A percentile compares a stretch with the other conserved stretches of the same genome.
phyloP scores from a whole-genome alignment of 2,888 invertebrate species.

The Acronicta leporina region DNA sequence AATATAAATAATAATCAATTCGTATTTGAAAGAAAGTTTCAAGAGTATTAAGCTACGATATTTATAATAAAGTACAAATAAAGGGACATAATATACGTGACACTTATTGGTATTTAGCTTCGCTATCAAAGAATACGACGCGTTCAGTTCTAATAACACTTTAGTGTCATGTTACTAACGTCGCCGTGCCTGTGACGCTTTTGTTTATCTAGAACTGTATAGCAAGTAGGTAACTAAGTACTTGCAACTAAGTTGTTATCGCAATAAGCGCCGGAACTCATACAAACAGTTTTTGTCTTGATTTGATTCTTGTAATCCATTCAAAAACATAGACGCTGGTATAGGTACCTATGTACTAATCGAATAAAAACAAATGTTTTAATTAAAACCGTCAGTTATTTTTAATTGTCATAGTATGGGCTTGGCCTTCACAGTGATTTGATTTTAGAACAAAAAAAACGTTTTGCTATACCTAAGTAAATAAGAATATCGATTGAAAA shows the following conservation, averaged over 20 bases:
- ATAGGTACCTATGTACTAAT: background rate
- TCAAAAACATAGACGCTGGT: background rate
- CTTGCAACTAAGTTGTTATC: constrained; percentile 60
- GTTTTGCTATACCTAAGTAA: too few species aligned
- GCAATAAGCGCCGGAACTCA: constrained; percentile 46
- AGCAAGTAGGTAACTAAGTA: constrained; percentile 43
- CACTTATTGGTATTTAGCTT: constrained; percentile 43
- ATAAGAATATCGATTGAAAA: too few species aligned
- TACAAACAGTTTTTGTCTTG: constrained; percentile 19
- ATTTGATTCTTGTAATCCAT: constrained; percentile 37
- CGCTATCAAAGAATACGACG: constrained; percentile 59
- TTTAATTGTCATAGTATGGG: too few species aligned
- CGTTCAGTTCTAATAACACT: constrained; percentile 52
- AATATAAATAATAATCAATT: background rate
- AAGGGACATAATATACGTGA: constrained; percentile 38
- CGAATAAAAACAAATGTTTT: background rate
- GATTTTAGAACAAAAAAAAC: too few species aligned
- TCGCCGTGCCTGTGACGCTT: constrained; percentile 45
- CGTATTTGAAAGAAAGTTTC: constrained; percentile 1
- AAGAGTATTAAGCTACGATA: background rate
- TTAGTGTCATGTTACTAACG: constrained; percentile 49
- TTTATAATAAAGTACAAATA: constrained; percentile 20
- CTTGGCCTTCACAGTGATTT: too few species aligned
- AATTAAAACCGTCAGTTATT: too few species aligned
- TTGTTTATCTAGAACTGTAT: constrained; percentile 19